Evolutionary conservation across 2,113 vertebrate species (phyloP), one percentile per base, ranked within the genome.

Genomic region (Cyprinus carpio): DNA sequence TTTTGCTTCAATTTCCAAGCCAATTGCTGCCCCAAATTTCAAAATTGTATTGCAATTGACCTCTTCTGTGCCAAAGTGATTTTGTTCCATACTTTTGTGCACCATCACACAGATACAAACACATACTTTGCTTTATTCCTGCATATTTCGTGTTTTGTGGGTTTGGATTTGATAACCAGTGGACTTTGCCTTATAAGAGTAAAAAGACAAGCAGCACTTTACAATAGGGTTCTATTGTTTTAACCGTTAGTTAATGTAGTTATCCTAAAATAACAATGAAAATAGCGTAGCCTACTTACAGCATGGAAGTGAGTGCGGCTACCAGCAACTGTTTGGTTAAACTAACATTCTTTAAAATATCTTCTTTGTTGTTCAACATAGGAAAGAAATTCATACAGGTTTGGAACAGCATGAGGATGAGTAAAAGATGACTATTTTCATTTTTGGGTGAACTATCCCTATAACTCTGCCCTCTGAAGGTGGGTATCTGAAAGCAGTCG

Each of bases 1-100:
- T 83, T 81, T 87, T 84, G 37, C 75, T 79, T 79, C 81, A 79
- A 84, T 84, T 87, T 87, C 77, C 54, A 84, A 80, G 75, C 46
- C 72, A 69, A 67, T 23, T 77, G 80, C 60, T 3, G 20, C 18
- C 76, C 40, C 51, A 49, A 49, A 60, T 87, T 71, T 78, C 18
- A 10, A 72, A 87, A 87, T 83, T 79, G 64, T 87, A 27, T 71
- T 62, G 37, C 54, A 83, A 79, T 83, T 69, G 67, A 69, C 81
- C 74, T 40, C 23, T 67, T 80, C 67, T 49, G 23, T 64, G 34
- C 67, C 77, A 74, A 85, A 85, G 67, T 60, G 76, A 85, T 85
- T 81, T 80, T 29, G 34, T 23, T 43, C 34, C 18, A 81, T 46
- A 29, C 58, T 49, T 51, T 56, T 67, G 15, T 13, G 67, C 84